Base-by-base conservation (phyloP, 2,888 invertebrate species). In the Balanococcus diminutus region DNA sequence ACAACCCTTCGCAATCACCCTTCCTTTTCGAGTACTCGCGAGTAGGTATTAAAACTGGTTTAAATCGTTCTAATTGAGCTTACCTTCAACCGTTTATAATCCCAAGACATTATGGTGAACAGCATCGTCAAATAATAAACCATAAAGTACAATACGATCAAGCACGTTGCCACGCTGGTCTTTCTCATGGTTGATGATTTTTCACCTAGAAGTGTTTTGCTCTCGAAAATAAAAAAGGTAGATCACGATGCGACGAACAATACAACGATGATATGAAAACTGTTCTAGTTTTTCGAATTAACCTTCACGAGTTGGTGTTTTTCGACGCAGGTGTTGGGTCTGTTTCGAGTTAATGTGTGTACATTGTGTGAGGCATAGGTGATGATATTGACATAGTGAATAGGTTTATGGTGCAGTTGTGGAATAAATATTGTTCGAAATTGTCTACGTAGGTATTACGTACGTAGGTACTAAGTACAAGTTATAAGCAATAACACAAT, bases 111-210 rank as follows among this genome's bases (percentile, higher is more conserved):
- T 9, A 85, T 28, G 39, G 42, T 39, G 79, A 75, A 85, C 19
- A 85, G 79, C 42, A 85, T 79, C 3, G 46, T 79, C 51, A 85
- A 46, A 85, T 85, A 85, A 51, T 85, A 85, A 16, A 46, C 19
- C 6, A 85, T 85, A 32, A 85, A 85, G n/a, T 85, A 85, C 25
- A 85, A 51, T 16, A 79, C 85, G 28, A 85, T 79, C 22, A 85
- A 42, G 5, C 75, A 72, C n/a, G 72, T n/a, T 8, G 72, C 42
- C 14, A 85, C 19, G 19, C 75, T 36, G 19, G 75, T 36, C 16
- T 36, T 36, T 36, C 36, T 79, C 2, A 28, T 72, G 19, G 75
- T 36, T 9, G 16, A 46, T 2, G 2, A n/a, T 56, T 22, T 19
- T 22, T 9, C 14, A 1, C 22, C 2, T 51, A 36, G 36, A 36